phyloP scores from a whole-genome alignment of 2,888 invertebrate genomes.

The Villa cingulata region DNA sequence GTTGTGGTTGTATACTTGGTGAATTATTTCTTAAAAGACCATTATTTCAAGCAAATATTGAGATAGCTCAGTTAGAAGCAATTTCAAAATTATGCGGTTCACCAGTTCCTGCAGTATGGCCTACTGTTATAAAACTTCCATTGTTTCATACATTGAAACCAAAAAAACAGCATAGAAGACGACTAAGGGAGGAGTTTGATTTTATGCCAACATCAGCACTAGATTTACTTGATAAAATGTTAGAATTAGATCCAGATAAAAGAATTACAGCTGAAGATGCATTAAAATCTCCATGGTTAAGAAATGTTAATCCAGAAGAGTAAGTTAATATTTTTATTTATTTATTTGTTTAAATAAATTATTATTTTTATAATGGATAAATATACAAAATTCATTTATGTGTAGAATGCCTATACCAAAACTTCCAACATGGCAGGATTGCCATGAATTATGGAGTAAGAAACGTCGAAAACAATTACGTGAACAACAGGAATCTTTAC shows the following conservation, averaged over 20 bases:
- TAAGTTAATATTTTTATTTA: slow-evolving; percentile 39
- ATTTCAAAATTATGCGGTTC: slow-evolving; percentile 92
- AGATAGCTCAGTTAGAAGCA: slow-evolving; percentile 85
- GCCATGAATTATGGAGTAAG: slow-evolving; percentile 98
- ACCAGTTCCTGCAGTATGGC: slow-evolving; percentile 94
- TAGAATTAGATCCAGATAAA: slow-evolving; percentile 88
- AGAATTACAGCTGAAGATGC: slow-evolving; percentile 91
- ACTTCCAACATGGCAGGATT: slow-evolving; percentile 93
- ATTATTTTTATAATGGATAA: background rate
- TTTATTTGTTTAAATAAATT: background rate
- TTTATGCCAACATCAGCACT: slow-evolving; percentile 82
- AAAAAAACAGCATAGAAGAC: slow-evolving; percentile 76
- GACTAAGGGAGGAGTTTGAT: slow-evolving; percentile 83
- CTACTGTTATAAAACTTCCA: slow-evolving; percentile 84
- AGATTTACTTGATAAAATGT: slow-evolving; percentile 86
- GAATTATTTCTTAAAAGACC: slow-evolving; percentile 94
- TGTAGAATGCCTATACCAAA: slow-evolving; percentile 66
- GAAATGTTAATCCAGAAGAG: slow-evolving; percentile 81
- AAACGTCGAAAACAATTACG: slow-evolving; percentile 74
- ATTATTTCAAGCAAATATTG: slow-evolving; percentile 87
- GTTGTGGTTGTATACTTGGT: slow-evolving; percentile 96
- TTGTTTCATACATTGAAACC: slow-evolving; percentile 84
- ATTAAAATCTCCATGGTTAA: slow-evolving; percentile 82
- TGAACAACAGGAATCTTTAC: slow-evolving; percentile 42
- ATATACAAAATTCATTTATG: slow-evolving; percentile 4